phyloP scores from a whole-genome alignment of 2,113 vertebrate genomes.

The Campylorhamphus procurvoides region DNA sequence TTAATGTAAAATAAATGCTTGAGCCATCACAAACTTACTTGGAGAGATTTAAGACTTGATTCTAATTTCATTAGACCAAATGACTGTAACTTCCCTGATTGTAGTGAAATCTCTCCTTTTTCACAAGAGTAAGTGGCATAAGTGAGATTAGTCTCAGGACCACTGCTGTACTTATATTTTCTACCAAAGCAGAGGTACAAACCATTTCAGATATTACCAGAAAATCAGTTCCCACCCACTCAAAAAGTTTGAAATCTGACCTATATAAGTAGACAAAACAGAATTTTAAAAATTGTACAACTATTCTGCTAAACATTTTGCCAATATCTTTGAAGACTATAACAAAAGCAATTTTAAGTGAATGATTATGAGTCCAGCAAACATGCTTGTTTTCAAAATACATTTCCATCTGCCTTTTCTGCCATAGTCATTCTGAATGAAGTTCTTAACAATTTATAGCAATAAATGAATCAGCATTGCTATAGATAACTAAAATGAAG shows the following conservation, averaged over 20 bases:
- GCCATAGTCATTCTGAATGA: conserved; percentile 35
- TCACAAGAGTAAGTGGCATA: background rate
- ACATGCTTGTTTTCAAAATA: conserved; percentile 38
- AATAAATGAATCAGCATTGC: conserved; percentile 77
- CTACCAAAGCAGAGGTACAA: conserved; percentile 54
- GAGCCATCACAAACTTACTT: background rate
- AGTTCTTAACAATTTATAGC: conserved; percentile 37
- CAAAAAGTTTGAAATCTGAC: conserved; percentile 11
- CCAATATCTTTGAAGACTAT: conserved; percentile 9
- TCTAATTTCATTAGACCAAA: background rate
- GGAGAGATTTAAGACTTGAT: conserved; percentile 14
- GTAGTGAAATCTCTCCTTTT: background rate
- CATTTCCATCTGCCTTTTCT: conserved; percentile 48
- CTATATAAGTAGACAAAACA: conserved; percentile 2
- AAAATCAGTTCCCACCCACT: conserved; percentile 17
- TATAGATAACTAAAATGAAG: conserved; percentile 67
- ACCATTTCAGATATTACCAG: conserved; percentile 40
- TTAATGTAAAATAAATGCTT: background rate
- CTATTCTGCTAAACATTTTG: conserved; percentile 6
- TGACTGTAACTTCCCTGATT: background rate
- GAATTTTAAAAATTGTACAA: background rate
- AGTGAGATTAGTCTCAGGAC: background rate
- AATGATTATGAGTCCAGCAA: conserved; percentile 32
- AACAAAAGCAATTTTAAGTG: conserved; percentile 29
- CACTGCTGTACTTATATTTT: background rate